Percentiles rank a stretch among this genome's conserved stretches.
Conservation (phyloP, 2,113 vertebrate species). For the Gymnobelideus leadbeateri region DNA sequence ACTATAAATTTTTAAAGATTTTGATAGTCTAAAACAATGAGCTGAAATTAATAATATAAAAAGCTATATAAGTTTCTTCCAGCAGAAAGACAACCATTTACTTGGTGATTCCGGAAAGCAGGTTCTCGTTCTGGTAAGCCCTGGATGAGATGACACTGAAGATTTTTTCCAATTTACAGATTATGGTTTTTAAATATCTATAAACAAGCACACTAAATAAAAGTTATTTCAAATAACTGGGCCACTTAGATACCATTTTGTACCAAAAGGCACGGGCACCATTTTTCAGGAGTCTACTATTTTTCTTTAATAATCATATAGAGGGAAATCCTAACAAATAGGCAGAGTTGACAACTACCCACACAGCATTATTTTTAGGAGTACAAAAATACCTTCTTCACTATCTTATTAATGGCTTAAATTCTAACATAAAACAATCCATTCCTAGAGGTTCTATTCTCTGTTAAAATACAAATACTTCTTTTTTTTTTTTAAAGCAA, state of each 20-base stretch:
- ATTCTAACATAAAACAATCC: background rate
- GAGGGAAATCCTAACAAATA: conserved; percentile 27
- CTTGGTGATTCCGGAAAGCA: background rate
- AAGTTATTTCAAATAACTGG: conserved; percentile 13
- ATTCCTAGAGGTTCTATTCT: background rate
- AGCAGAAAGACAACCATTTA: background rate
- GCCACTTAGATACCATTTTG: conserved; percentile 2
- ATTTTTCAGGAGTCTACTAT: conserved; percentile 33
- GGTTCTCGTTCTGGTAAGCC: background rate
- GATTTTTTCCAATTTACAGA: background rate
- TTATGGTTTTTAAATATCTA: background rate
- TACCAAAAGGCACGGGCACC: background rate
- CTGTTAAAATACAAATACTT: background rate
- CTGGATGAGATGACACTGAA: background rate
- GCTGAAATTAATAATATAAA: background rate
- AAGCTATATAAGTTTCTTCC: background rate
- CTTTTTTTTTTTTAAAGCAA: too few species aligned
- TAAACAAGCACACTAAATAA: background rate
- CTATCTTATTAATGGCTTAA: background rate
- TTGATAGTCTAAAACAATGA: background rate
- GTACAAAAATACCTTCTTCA: background rate
- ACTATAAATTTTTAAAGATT: background rate
- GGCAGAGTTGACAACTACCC: background rate
- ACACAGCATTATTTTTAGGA: background rate
- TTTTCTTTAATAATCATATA: conserved; percentile 31